A percentile compares a stretch with the other conserved stretches of the same genome.
Conservation (phyloP, 2,113 vertebrate species). For the Hippocampus abdominalis region DNA sequence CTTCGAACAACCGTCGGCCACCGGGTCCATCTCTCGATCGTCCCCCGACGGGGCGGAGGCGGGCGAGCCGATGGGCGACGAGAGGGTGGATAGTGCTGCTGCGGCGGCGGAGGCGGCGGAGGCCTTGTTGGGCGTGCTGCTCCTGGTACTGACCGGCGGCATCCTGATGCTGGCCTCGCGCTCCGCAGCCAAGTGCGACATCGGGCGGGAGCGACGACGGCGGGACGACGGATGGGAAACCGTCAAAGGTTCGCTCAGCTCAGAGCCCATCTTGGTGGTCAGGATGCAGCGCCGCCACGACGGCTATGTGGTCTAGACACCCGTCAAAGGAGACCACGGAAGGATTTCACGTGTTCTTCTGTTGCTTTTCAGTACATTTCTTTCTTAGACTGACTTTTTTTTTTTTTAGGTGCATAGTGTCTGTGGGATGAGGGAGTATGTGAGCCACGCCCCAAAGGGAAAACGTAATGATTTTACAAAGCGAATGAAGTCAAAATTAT, state of each 20-base stretch:
- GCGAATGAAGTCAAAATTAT: no score
- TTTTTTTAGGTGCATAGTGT: no score
- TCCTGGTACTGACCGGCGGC: constrained; percentile 72
- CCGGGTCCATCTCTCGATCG: constrained; percentile 21
- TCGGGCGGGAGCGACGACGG: constrained; percentile 2
- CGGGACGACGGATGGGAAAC: constrained; percentile 61
- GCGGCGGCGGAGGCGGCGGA: constrained; percentile 68
- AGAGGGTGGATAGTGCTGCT: constrained; percentile 46
- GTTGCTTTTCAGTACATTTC: constrained; percentile 22
- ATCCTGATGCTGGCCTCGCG: constrained; percentile 61
- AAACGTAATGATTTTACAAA: no score
- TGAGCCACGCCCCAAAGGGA: no score
- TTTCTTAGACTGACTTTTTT: background rate
- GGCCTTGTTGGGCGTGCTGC: constrained; percentile 69
- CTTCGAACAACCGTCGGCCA: constrained; percentile 46
- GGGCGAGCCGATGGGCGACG: constrained; percentile 56
- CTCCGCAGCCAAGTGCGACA: constrained; percentile 55
- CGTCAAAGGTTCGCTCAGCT: constrained; percentile 67
- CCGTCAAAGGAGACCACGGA: constrained; percentile 28
- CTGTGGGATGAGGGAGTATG: no score
- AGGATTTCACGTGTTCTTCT: constrained; percentile 41
- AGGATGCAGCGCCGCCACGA: constrained; percentile 71
- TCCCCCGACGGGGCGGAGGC: constrained; percentile 60
- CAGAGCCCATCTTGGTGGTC: constrained; percentile 78
- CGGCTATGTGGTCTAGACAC: constrained; percentile 89